phyloP scores from a whole-genome alignment of 2,113 vertebrate genomes.

The Furnarius figulus region DNA sequence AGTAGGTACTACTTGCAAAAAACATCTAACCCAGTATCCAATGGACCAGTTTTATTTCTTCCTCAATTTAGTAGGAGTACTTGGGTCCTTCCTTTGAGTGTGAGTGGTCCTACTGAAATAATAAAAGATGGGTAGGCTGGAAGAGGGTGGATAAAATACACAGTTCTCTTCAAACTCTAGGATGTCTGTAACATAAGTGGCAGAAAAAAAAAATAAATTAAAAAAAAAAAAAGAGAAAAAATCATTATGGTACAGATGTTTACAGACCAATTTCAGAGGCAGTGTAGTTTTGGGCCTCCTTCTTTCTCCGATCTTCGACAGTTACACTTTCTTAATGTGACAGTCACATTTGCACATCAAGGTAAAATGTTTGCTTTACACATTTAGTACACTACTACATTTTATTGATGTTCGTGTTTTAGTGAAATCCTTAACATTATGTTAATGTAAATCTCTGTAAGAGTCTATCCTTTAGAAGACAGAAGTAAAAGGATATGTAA shows the following conservation, averaged over 20 bases:
- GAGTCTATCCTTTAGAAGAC: not conserved
- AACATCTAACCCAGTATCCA: not conserved
- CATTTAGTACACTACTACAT: not conserved
- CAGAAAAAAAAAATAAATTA: not conserved
- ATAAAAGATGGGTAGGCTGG: not conserved
- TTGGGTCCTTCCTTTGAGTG: not conserved
- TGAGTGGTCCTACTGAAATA: not conserved
- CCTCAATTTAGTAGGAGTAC: not conserved
- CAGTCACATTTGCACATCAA: slow-evolving; percentile 7
- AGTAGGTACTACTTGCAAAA: not conserved
- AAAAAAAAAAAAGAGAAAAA: not conserved
- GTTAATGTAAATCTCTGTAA: not conserved
- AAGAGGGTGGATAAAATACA: not conserved
- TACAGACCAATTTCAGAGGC: not conserved
- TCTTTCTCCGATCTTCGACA: not conserved
- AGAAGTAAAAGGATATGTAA: not conserved
- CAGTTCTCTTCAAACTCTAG: not conserved
- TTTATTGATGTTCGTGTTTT: not conserved
- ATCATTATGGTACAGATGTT: not conserved
- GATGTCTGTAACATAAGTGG: not conserved
- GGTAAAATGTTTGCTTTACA: not conserved
- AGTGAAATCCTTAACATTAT: not conserved
- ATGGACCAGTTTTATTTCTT: not conserved
- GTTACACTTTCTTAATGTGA: not conserved
- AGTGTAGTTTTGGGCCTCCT: not conserved